Percentiles rank a stretch among this genome's conserved stretches.
These are phyloP conservation scores for Rhingia campestris DNA, from an alignment of 2,888 invertebrate genomes.

Conservation along the genomic window DNA sequence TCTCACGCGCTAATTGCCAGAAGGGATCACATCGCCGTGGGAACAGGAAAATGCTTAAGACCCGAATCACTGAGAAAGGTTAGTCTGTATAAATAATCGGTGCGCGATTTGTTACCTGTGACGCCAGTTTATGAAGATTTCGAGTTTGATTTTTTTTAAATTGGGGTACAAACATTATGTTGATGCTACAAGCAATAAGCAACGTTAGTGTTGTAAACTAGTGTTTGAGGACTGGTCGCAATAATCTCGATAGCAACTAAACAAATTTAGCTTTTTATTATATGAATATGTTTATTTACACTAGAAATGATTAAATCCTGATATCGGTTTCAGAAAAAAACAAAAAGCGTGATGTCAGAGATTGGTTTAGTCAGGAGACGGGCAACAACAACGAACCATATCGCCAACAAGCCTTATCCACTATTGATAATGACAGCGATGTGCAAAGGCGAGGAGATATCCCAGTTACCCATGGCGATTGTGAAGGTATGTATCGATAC, in stretches of 20 bases:
- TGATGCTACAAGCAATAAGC: no score
- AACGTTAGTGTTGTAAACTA: no score
- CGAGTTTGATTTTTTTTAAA: no score
- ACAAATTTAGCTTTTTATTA: no score
- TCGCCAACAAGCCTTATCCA: conserved; percentile 78
- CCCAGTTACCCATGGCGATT: conserved; percentile 85
- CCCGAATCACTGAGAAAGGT: conserved; percentile 82
- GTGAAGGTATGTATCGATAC: conserved; percentile 83
- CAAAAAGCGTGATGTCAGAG: conserved; percentile 82
- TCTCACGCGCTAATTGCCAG: conserved; percentile 82
- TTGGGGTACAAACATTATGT: no score
- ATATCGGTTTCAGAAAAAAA: conserved; percentile 79
- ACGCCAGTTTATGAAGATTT: no score
- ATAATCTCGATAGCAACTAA: no score
- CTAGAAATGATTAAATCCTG: not conserved
- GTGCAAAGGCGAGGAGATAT: conserved; percentile 86
- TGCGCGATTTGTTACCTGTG: no score
- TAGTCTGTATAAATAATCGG: conserved; percentile 49
- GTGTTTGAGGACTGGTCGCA: no score
- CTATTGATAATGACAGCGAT: conserved; percentile 80
- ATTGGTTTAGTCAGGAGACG: conserved; percentile 80
- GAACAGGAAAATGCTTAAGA: conserved; percentile 80
- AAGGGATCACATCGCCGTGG: conserved; percentile 80
- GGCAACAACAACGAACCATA: conserved; percentile 78
- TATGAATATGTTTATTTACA: no score